Evolutionary conservation across 2,888 invertebrate genomes (phyloP).

Genomic region (Perizoma affinitatum): DNA sequence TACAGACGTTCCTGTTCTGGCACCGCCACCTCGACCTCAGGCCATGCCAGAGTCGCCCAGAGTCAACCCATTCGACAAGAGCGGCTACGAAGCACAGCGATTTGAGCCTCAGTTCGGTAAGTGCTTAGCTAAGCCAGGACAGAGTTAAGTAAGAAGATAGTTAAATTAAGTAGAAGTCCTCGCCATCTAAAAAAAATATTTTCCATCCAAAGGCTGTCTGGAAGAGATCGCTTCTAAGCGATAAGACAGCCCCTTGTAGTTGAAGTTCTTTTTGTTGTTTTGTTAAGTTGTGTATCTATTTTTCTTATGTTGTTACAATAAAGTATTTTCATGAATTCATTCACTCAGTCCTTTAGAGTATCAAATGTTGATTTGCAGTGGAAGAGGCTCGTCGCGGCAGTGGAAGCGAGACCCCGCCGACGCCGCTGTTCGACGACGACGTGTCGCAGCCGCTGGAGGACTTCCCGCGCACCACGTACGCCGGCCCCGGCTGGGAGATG

Average conservation of each 20-base stretch:
- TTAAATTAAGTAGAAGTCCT: too few relatives aligned
- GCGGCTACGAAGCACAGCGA: conserved; percentile 69
- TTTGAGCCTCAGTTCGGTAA: conserved; percentile 46
- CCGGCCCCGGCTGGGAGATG: conserved; percentile 97
- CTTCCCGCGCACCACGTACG: conserved; percentile 91
- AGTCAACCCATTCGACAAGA: conserved; percentile 91
- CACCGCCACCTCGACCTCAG: conserved; percentile 86
- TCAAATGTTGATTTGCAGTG: conserved; percentile 18
- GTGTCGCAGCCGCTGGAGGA: conserved; percentile 95
- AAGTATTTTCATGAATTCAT: too few relatives aligned
- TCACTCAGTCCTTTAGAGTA: too few relatives aligned
- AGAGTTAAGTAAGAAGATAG: not conserved
- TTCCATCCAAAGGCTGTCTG: too few relatives aligned
- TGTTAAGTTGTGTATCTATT: too few relatives aligned
- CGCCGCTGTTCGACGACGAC: conserved; percentile 97
- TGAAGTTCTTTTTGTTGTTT: too few relatives aligned
- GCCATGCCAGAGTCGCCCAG: conserved; percentile 84
- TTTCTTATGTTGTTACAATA: too few relatives aligned
- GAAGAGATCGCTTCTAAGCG: too few relatives aligned
- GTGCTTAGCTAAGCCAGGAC: conserved; percentile 1
- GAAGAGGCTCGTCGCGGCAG: conserved; percentile 50
- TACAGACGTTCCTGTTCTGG: conserved; percentile 87
- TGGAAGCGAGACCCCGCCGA: conserved; percentile 91
- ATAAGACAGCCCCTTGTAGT: too few relatives aligned
- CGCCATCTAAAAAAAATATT: too few relatives aligned